Evolutionary conservation across 2,797 vertebrate species (phyloP).

Genomic region (Masticophis lateralis): DNA sequence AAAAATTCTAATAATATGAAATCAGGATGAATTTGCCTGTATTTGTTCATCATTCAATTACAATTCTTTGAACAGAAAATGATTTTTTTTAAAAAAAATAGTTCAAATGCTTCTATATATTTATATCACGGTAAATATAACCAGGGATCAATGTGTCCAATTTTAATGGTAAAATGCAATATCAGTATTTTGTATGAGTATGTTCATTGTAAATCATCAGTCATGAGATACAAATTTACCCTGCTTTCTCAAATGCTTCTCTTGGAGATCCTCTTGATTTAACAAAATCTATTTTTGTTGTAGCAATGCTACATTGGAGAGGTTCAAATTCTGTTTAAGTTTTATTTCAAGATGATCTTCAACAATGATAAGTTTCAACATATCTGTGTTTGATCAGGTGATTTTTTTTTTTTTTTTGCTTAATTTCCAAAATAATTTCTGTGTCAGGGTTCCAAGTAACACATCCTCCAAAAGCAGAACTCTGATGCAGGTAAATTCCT

Average conservation of each 20-base stretch:
- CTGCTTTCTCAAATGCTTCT: neutral
- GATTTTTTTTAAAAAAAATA: neutral
- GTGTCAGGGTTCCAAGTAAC: no score
- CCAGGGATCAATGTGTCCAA: neutral
- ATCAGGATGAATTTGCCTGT: neutral
- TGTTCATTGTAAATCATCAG: neutral
- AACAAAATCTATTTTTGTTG: constrained; percentile 16
- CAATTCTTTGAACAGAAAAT: neutral
- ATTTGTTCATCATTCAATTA: neutral
- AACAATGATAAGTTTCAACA: constrained; percentile 64
- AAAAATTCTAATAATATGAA: neutral
- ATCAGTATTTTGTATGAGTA: neutral
- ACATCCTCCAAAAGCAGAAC: no score
- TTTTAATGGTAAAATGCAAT: neutral
- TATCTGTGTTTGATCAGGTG: constrained; percentile 44
- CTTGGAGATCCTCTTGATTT: neutral
- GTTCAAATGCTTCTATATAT: neutral
- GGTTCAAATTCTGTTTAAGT: neutral
- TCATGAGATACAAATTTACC: neutral
- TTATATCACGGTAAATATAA: neutral
- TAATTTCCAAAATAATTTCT: constrained; percentile 62
- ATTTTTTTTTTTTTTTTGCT: constrained; percentile 43
- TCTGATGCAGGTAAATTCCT: no score
- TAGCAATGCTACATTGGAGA: neutral
- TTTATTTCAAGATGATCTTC: constrained; percentile 55